Evolutionary conservation across 2,797 vertebrate species (phyloP), one percentile per base, ranked within the genome.

Genomic region (Arrhamphus sclerolepis): DNA sequence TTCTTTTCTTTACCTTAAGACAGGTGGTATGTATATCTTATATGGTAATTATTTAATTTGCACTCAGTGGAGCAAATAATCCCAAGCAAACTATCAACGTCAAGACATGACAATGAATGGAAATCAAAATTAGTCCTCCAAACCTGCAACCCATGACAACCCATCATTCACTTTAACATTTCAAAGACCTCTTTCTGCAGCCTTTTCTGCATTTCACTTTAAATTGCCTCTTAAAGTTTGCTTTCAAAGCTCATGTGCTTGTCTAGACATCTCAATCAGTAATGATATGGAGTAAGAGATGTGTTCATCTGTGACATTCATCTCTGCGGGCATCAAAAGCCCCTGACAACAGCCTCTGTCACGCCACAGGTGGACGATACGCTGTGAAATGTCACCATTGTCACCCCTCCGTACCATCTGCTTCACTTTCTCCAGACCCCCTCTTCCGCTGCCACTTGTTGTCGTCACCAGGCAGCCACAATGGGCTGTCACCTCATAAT

Each of bases 401-500:
- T 90, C 81, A 70, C 75, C 72, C 64, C 68, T 54, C 64, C 17
- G 7, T 68, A 48, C 73, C 85, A 85, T 72, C 86, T 89, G 84
- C 74, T 59, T 77, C 64, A 63, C 85, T 87, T 75, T 86, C 80
- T 70, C 80, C 65, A 29, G 42, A 47, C 38, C 44, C 41, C 41
- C 28, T 1, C 18, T 55, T 44, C 1, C 17, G 5, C 53, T 53
- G 63, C 69, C 58, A 77, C 72, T 85, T 86, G 87, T 87, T 87
- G 79, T 87, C 73, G 41, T 70, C 78, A 50, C 71, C 31, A 67
- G 65, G 52, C 67, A 52, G 72, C 74, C 61, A 89, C 87, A 88
- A 89, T 79, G 72, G 80, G 55, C 78, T 73, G 80, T 90, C 86
- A 86, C 81, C 79, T 86, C 55, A 70, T 86, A 84, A 84, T 91